Evolutionary conservation across 1,140 invertebrate genomes (phyloP), one percentile per base, ranked within the genome.

Genomic region (Oncopeltus fasciatus): DNA sequence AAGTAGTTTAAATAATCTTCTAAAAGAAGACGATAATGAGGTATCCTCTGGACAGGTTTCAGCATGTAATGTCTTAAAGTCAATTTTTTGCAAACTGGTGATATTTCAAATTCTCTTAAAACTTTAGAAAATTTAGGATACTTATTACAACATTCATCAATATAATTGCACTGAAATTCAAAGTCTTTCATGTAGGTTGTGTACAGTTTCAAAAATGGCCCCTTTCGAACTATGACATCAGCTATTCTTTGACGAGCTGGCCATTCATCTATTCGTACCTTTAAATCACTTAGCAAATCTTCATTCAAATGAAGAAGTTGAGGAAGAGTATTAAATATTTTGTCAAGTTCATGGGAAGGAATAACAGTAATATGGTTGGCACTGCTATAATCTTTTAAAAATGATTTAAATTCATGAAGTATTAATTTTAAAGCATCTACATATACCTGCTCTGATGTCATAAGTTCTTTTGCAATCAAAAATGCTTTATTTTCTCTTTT

Each of bases 201-300:
- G 65, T 87, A 88, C 66, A 87, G 75, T 72, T 87, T 88, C 0
- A 88, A 73, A 71, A 87, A 88, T 1, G 84, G 85, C 24, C 85
- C 86, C 69, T 85, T 86, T 68, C 80, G 82, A 16, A 86, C 81
- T 72, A 88, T 84, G 16, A 88, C 80, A 72, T 88, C 85, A n/a
- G 85, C 78, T 60, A 88, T 81, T 72, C 78, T 78, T 4, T 77
- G 76, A 64, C 77, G 71, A 20, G 72, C 69, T 14, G 78, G 73
- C 85, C 85, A 88, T 60, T 77, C 74, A 33, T 77, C 69, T 65
- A 87, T 77, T 63, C 86, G 73, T 21, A 76, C 73, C 65, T 83
- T 76, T 24, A 88, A 71, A 70, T 87, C 83, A 24, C 76, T 74
- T 8, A 87, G 71, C 1, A 88, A 71, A 65, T 83, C 83, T 70